These are phyloP conservation scores for Brachionus angularis DNA, from an alignment of 1,140 invertebrate genomes.

Conservation along the genomic window DNA sequence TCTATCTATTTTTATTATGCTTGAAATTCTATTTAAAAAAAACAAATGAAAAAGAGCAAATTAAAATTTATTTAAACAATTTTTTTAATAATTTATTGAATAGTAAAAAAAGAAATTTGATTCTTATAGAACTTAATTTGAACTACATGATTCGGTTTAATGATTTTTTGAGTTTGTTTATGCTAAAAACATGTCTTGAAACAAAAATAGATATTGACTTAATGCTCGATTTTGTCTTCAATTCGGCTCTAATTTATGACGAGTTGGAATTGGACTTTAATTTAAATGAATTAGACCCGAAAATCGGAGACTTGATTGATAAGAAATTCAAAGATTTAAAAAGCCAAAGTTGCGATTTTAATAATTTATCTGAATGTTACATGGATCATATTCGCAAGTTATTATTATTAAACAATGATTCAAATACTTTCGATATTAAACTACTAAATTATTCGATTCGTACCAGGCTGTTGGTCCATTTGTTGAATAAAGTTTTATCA, in stretches of 20 bases:
- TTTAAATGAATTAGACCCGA: no score
- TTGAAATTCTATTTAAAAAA: no score
- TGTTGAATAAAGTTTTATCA: background rate
- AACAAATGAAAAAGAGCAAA: background rate
- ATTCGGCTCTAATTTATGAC: no score
- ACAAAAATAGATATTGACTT: no score
- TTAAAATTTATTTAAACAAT: no score
- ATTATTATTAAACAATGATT: background rate
- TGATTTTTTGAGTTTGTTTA: background rate
- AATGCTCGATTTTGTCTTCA: no score
- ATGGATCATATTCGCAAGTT: background rate
- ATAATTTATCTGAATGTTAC: background rate
- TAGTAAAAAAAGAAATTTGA: background rate
- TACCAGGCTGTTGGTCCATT: background rate
- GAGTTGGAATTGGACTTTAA: no score
- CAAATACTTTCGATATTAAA: background rate
- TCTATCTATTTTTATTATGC: background rate
- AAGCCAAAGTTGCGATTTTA: no score
- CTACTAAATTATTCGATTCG: constrained; percentile 13
- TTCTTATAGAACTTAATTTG: background rate
- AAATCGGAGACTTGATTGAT: no score
- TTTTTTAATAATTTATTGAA: background rate
- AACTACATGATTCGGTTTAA: background rate
- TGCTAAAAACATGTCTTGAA: background rate
- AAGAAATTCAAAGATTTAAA: no score